phyloP scores from a whole-genome alignment of 2,797 vertebrate species.

The Melanotaenia parkinsoni region DNA sequence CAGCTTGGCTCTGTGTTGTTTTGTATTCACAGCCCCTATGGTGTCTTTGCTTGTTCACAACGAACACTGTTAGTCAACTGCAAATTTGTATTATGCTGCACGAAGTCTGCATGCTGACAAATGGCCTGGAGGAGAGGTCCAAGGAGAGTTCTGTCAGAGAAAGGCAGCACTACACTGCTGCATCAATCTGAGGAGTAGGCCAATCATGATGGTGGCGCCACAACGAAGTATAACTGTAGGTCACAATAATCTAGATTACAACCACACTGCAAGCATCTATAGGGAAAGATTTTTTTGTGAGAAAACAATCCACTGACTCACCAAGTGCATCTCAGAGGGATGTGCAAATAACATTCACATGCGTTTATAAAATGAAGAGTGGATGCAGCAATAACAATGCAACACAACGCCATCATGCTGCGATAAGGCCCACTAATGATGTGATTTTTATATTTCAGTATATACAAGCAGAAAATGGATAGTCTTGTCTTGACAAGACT shows the following conservation, averaged over 20 bases:
- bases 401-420: not conserved
- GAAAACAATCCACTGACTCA: constrained; percentile 2
- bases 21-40: constrained; percentile 58
- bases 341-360: constrained; percentile 6
- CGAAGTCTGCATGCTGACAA: constrained; percentile 64
- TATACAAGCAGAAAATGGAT: constrained; percentile 32
- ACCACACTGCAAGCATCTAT: constrained; percentile 3
- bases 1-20: constrained; percentile 69
- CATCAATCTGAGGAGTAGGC: constrained; percentile 39
- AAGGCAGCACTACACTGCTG: constrained; percentile 55
- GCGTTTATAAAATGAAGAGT: not conserved
- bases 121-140: constrained; percentile 66
- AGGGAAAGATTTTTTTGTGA: not conserved
- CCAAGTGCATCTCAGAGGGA: constrained; percentile 1
- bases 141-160: constrained; percentile 70
- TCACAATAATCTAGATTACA: constrained; percentile 1
- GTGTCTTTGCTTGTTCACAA: constrained; percentile 52
- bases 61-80: constrained; percentile 68
- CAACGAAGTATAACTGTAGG: constrained; percentile 1
- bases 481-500: constrained; percentile 39
- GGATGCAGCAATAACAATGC: constrained; percentile 15
- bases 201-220: constrained; percentile 11
- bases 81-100: constrained; percentile 59
- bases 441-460: constrained; percentile 1
- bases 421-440: not conserved